Conservation (phyloP, 2,797 vertebrate species). For the Astyanax mexicanus region DNA sequence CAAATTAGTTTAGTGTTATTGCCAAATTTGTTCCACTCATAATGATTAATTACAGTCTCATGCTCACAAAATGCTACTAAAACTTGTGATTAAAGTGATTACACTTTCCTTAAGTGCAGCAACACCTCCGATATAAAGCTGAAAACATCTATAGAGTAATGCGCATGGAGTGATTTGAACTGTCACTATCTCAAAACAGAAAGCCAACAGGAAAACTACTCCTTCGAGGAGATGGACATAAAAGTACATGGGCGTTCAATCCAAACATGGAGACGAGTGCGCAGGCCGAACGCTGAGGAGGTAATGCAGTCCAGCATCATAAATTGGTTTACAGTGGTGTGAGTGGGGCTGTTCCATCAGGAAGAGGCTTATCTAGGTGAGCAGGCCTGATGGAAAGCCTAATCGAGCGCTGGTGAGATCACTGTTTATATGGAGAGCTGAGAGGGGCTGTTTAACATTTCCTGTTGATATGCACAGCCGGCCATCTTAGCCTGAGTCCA, state of each 20-base stretch:
- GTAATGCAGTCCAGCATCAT: neutral
- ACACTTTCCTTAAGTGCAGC: neutral
- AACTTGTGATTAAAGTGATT: neutral
- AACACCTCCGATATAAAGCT: neutral
- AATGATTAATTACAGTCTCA: neutral
- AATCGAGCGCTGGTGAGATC: conserved; percentile 55
- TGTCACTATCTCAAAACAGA: neutral
- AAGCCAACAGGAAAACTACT: neutral
- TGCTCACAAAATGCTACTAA: neutral
- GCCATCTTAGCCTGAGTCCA: conserved; percentile 34
- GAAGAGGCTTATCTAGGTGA: conserved; percentile 56
- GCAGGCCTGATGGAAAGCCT: conserved; percentile 53
- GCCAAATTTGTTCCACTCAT: too few species aligned
- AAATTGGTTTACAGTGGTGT: conserved; percentile 22
- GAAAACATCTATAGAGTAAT: neutral
- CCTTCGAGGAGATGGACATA: neutral
- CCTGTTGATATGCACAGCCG: conserved; percentile 52
- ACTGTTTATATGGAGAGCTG: conserved; percentile 54
- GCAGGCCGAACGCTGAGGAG: too few species aligned
- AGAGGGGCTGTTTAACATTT: conserved; percentile 52
- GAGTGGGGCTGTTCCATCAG: conserved; percentile 29
- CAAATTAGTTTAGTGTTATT: too few species aligned
- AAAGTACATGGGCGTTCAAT: neutral
- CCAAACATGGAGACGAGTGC: neutral
- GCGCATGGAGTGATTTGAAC: neutral